Conservation (phyloP, 1,140 invertebrate species). For the Parapsyche elsis region DNA sequence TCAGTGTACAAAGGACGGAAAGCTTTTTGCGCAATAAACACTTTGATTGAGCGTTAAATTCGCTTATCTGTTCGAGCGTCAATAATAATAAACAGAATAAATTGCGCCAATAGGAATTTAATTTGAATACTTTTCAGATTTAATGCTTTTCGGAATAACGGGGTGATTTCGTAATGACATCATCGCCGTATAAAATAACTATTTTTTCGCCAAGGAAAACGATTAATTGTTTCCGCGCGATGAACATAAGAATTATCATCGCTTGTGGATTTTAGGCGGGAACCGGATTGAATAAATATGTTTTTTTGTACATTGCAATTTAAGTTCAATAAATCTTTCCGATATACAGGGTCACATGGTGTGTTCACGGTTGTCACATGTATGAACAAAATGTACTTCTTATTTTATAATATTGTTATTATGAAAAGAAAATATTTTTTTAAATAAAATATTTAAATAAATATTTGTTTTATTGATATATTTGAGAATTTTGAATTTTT, state of each 20-base stretch:
- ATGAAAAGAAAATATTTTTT: slow-evolving; percentile 28
- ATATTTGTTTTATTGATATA: slow-evolving; percentile 31
- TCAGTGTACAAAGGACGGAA: neutral
- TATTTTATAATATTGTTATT: slow-evolving; percentile 7
- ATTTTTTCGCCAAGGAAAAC: neutral
- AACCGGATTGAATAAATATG: neutral
- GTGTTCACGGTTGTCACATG: slow-evolving; percentile 30
- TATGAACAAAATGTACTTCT: slow-evolving; percentile 27
- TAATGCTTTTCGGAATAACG: no score
- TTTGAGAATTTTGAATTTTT: slow-evolving; percentile 83
- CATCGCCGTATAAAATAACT: neutral
- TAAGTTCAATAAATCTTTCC: neutral
- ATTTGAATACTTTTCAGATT: no score
- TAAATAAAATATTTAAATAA: no score
- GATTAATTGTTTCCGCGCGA: slow-evolving; percentile 6
- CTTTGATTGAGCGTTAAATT: neutral
- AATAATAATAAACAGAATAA: no score
- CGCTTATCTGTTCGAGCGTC: no score
- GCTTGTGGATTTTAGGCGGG: neutral
- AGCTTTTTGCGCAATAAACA: slow-evolving; percentile 19
- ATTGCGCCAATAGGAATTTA: no score
- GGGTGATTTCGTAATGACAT: neutral
- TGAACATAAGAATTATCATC: neutral
- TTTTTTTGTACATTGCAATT: slow-evolving; percentile 14
- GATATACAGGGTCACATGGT: neutral